Evolutionary conservation across 2,113 vertebrate genomes (phyloP).

Genomic region (Nothocercus nigrocapillus): DNA sequence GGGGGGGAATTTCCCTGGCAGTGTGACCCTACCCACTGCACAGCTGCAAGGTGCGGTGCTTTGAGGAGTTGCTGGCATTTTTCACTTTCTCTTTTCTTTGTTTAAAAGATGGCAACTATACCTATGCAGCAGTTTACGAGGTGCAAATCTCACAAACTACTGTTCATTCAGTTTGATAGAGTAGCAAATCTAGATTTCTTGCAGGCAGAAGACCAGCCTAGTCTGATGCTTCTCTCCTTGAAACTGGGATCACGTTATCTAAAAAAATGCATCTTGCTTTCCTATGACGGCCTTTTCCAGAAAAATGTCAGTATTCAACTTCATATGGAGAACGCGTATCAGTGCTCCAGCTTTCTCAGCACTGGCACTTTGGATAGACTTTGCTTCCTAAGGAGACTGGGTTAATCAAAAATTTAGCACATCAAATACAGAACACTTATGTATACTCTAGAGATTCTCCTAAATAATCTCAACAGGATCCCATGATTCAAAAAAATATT

Average conservation of each 20-base stretch:
- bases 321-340: not conserved
- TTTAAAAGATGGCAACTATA: not conserved
- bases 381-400: not conserved
- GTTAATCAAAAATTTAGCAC: not conserved
- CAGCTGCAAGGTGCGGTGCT: not conserved
- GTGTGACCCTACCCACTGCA: not conserved
- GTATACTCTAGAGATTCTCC: not conserved
- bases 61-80: not conserved
- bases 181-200: not conserved
- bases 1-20: not conserved
- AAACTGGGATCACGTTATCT: not conserved
- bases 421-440: not conserved
- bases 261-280: not conserved
- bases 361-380: not conserved
- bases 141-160: not conserved
- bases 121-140: not conserved
- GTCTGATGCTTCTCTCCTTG: not conserved
- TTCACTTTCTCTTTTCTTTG: not conserved
- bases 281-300: not conserved
- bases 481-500: not conserved
- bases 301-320: not conserved
- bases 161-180: not conserved
- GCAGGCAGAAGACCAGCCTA: not conserved
- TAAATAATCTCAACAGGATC: not conserved
- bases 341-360: not conserved